Evolutionary conservation across 2,797 vertebrate genomes (phyloP), one percentile per base, ranked within the genome.

Genomic region (Yasuhikotakia modesta): DNA sequence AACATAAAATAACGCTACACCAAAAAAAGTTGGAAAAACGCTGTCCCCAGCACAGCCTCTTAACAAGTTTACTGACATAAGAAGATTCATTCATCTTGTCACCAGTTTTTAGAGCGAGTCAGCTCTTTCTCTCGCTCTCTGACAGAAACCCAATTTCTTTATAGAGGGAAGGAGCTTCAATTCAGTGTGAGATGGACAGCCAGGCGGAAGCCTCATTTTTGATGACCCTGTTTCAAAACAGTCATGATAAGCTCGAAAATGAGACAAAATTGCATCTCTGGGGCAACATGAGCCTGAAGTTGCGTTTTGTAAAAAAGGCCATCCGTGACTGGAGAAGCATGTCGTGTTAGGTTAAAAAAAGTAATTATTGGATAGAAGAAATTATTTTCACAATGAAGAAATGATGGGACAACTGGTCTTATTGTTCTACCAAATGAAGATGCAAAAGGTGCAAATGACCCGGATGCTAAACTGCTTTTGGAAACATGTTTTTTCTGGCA

Each of bases 21-120:
- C 87, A 88, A 77, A 87, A 85, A 83, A 12, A 73, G 82, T 82
- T 76, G 76, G 77, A 79, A 87, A 92, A 91, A 86, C 82, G 81
- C 87, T 86, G 82, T 83, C 82, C 87, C 86, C 86, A 88, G 90
- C 87, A 85, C 81, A 78, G 83, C 82, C 78, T 87, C 79, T 80
- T 87, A 90, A 90, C 82, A 79, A 89, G 82, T 90, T 91, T 87
- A 90, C 89, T 86, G 88, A 91, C 89, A 91, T 91, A 90, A 92
- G 87, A 90, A 87, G 89, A 91, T 91, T 90, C 89, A 90, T 89
- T 90, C 80, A 87, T 89, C 83, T 84, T 83, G 83, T 85, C 81
- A 85, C 85, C 84, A 87, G 87, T 82, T 86, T 89, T 86, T 84
- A 83, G 79, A 87, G 77, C 82, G 88, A 86, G 87, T 91, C 90